Evolutionary conservation across 2,113 vertebrate species (phyloP), one percentile per base, ranked within the genome.

Genomic region (Cyphomyrus discorhynchus): DNA sequence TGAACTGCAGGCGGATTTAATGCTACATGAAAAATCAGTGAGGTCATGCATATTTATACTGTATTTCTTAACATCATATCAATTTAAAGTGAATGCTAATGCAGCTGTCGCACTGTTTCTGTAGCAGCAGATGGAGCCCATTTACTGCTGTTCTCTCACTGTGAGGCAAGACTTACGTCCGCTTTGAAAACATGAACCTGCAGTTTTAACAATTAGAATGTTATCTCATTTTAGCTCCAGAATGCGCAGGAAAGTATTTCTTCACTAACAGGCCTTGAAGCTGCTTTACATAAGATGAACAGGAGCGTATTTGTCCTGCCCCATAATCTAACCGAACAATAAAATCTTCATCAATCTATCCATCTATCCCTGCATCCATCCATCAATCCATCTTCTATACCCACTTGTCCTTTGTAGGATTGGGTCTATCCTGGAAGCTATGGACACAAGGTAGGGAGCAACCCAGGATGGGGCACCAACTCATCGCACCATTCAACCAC

Each of bases 31-130:
- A 31, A 42, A 80, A 80, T 42, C 74, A 80, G 31, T 42, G 70
- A 80, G 74, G 74, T 39, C 74, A 80, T 80, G 74, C 74, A 80
- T 80, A 80, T 80, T 80, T 80, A 80, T 80, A 19, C 17, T 80
- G 74, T 19, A 80, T 80, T 42, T 80, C 74, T 80, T 42, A 80
- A 80, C 31, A 77, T 39, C 74, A 80, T 42, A 80, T 80, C 35
- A 80, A 80, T 80, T 77, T 80, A 80, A 80, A 80, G 74, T 5
- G 35, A 80, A 35, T 80, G 74, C 74, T 42, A 42, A 80, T 80
- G 74, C 17, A 42, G 74, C 35, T 15, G 8, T 19, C 35, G 1
- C 35, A 15, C 27, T 80, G 35, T 19, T 80, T 80, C 35, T 80
- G 17, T 21, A 19, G 31, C 13, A 19, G 74, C 31, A 80, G 35